Conservation (phyloP, 2,113 vertebrate species). For the Brienomyrus longianalis region DNA sequence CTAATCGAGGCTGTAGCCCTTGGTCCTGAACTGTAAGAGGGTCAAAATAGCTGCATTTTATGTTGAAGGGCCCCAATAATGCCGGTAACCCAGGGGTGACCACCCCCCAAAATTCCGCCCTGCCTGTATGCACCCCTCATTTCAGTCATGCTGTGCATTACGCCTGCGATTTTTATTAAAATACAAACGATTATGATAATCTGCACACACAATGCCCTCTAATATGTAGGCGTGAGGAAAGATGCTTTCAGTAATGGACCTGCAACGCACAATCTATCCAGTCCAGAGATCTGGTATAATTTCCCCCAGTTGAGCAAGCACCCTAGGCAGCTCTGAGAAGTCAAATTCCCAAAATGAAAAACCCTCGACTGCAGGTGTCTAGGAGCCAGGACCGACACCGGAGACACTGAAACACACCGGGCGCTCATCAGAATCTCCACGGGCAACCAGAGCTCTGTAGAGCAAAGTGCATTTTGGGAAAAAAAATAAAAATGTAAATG, state of each 20-base stretch:
- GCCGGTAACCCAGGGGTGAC: not conserved
- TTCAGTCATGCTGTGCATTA: not conserved
- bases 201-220: not conserved
- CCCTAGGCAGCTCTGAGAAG: conserved; percentile 13
- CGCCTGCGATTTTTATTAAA: not conserved
- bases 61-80: not conserved
- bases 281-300: not conserved
- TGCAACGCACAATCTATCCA: not conserved
- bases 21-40: not conserved
- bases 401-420: not conserved
- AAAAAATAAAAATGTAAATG: not conserved
- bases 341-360: not conserved
- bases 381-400: not conserved
- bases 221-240: not conserved
- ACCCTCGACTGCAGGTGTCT: not conserved
- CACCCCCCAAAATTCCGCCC: not conserved
- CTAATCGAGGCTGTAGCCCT: not conserved
- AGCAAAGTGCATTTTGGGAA: not conserved
- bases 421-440: not conserved
- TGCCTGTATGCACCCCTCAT: not conserved
- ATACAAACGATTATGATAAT: not conserved
- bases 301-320: not conserved
- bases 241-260: not conserved
- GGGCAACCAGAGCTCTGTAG: not conserved
- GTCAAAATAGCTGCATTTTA: not conserved